Base-by-base conservation (phyloP, 2,888 invertebrate genomes). In the Phengaris arion region DNA sequence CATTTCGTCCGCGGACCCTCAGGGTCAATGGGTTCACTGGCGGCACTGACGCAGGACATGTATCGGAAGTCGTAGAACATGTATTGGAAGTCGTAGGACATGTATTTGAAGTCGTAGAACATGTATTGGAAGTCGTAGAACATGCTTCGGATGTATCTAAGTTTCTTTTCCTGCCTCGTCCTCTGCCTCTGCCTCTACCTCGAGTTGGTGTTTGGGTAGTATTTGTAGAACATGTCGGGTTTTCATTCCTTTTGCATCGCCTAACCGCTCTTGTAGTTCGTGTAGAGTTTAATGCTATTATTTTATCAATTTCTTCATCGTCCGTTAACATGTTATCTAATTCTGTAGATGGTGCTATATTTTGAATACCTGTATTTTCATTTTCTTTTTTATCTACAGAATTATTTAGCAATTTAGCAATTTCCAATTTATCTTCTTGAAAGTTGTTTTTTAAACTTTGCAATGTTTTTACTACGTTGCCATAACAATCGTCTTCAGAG, bases 401-500 rank as follows among this genome's bases (percentile, higher is more conserved):
- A 10, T 80, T 82, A 77, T 85, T 79, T 3, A 85, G 75, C n/a
- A 85, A 52, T 68, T 81, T 83, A 0, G 78, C 77, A 22, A 77
- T 82, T 57, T 83, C 80, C 8, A 84, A 78, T 70, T 82, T 85
- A 57, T 87, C 85, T 15, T 83, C 84, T 1, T 78, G 77, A 75
- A 84, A 89, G 74, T 83, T 83, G 55, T 83, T 86, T 77, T 83
- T 89, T 74, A 91, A 82, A 2, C 79, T 81, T 54, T 88, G 85
- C 2, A 93, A 70, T 70, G 75, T 89, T 68, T 85, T 83, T 2
- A 88, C 88, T 59, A 86, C 81, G 75, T 91, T 90, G 2, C 89
- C 86, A 79, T 91, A 93, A 79, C 87, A 90, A 78, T 93, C 92
- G 54, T 91, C 91, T 51, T 93, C 93, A 0, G 92, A 92, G 78